Conservation (phyloP, 2,113 vertebrate genomes). For the Osmerus eperlanus region DNA sequence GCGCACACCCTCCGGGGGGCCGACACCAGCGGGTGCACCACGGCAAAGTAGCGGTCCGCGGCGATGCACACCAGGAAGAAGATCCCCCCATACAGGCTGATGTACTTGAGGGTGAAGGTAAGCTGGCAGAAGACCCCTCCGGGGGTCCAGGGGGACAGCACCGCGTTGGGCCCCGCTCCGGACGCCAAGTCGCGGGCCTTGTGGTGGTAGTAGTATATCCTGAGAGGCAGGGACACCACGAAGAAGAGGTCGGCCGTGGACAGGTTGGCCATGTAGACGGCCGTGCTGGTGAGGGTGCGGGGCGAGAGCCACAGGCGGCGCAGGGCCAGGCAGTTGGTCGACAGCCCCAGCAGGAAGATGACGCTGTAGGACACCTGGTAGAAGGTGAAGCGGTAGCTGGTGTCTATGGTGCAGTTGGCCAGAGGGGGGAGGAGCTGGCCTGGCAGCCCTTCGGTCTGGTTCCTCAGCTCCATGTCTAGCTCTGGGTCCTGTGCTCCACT, state of each 20-base stretch:
- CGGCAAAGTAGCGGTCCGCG: conserved; percentile 69
- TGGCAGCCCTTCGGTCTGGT: conserved; percentile 36
- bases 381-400: conserved; percentile 67
- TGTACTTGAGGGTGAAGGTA: conserved; percentile 71
- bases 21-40: conserved; percentile 57
- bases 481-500: background rate
- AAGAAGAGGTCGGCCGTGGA: conserved; percentile 65
- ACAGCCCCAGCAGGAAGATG: conserved; percentile 67
- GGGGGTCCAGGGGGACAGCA: conserved; percentile 38
- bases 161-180: background rate
- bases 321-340: conserved; percentile 62
- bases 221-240: conserved; percentile 66
- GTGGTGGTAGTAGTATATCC: conserved; percentile 69
- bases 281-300: conserved; percentile 57
- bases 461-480: conserved; percentile 56
- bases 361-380: conserved; percentile 69
- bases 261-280: conserved; percentile 66
- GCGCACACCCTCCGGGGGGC: conserved; percentile 32
- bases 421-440: background rate
- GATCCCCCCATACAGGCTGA: conserved; percentile 73
- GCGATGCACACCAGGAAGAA: conserved; percentile 74
- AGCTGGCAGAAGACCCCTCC: conserved; percentile 58
- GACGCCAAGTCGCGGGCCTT: conserved; percentile 28
- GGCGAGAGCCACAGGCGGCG: conserved; percentile 47
- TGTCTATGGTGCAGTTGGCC: conserved; percentile 66